Evolutionary conservation across 2,113 vertebrate species (phyloP).

Genomic region (Siniperca knerii): DNA sequence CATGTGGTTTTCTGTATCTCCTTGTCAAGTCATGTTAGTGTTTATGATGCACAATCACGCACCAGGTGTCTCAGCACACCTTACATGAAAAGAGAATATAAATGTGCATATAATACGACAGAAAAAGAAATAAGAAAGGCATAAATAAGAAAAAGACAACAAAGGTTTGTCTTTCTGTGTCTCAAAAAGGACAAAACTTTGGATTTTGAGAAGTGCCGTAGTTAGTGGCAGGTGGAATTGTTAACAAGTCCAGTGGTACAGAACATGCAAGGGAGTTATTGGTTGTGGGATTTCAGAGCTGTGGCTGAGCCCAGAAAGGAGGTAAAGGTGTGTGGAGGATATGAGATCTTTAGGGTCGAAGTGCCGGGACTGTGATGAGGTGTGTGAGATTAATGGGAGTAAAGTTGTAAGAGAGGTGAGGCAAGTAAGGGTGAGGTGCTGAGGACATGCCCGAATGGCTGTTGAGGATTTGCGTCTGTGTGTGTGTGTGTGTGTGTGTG

Average conservation of each 20-base stretch:
- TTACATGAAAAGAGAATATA: background rate
- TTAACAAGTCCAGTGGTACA: slow-evolving; percentile 24
- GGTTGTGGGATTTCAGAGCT: slow-evolving; percentile 58
- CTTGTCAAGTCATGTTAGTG: slow-evolving; percentile 6
- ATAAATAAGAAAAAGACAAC: background rate
- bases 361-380: slow-evolving; percentile 76
- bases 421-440: slow-evolving; percentile 60
- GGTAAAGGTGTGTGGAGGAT: slow-evolving; percentile 77
- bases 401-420: slow-evolving; percentile 49
- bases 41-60: background rate
- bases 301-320: slow-evolving; percentile 61
- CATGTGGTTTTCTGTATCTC: background rate
- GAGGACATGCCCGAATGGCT: slow-evolving; percentile 53
- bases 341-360: slow-evolving; percentile 76
- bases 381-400: slow-evolving; percentile 74
- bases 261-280: slow-evolving; percentile 59
- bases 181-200: background rate
- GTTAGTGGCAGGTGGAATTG: slow-evolving; percentile 33
- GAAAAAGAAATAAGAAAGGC: background rate
- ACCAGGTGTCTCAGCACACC: background rate
- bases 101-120: background rate
- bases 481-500: background rate
- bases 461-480: slow-evolving; percentile 19
- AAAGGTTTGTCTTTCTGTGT: background rate
- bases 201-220: background rate